Conservation (phyloP, 2,797 vertebrate species). For the Rhabdophis nuchalis region DNA sequence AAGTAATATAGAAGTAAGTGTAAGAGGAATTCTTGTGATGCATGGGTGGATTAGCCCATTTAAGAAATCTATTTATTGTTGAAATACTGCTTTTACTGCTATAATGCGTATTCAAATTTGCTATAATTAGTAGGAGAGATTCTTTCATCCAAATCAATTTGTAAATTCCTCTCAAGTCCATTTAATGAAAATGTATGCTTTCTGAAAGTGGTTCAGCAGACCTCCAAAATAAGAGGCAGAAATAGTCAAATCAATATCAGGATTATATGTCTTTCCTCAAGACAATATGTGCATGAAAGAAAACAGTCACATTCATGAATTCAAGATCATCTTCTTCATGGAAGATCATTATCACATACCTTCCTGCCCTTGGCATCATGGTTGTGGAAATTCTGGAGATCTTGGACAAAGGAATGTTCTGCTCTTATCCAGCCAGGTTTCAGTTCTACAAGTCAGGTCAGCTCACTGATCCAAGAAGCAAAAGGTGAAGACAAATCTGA, state of each 20-base stretch:
- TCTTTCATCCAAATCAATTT: not conserved
- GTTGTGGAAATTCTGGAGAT: not conserved
- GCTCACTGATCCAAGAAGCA: not conserved
- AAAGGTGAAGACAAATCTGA: not conserved
- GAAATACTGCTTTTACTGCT: not conserved
- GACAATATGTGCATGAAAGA: not conserved
- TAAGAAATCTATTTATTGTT: not conserved
- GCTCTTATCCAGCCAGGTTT: not conserved
- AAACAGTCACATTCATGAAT: not conserved
- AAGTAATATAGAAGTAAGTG: not conserved
- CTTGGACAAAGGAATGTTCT: not conserved
- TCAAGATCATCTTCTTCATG: not conserved
- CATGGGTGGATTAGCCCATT: not conserved
- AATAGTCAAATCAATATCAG: not conserved
- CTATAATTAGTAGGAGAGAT: not conserved
- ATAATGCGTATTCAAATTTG: not conserved
- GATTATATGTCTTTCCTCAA: not conserved
- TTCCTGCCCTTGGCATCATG: not conserved
- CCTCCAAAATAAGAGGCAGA: not conserved
- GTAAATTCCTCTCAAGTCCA: not conserved
- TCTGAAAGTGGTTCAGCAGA: not conserved
- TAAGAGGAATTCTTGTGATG: not conserved
- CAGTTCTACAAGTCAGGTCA: not conserved
- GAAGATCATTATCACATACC: not conserved
- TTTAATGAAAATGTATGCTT: not conserved